Evolutionary conservation across 2,888 invertebrate genomes (phyloP).

Genomic region (Scaptomyza parva): DNA sequence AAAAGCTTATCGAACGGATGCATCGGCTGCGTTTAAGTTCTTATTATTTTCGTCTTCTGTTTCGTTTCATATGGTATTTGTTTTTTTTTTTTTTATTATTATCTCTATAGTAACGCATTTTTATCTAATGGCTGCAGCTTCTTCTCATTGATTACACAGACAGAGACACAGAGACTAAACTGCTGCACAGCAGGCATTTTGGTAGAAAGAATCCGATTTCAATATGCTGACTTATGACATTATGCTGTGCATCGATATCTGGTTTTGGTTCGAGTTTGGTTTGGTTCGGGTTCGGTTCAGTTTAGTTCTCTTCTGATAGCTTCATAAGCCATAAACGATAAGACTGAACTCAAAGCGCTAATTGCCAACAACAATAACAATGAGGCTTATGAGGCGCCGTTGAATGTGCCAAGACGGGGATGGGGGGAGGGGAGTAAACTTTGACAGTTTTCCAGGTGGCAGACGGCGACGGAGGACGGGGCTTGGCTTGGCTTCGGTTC

Average conservation of each 20-base stretch:
- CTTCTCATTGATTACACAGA: constrained; percentile 65
- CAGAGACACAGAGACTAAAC: neutral
- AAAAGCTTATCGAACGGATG: constrained; percentile 67
- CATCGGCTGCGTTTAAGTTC: constrained; percentile 68
- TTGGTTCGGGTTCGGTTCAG: neutral
- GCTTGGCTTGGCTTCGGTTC: too few relatives aligned
- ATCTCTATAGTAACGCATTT: constrained; percentile 71
- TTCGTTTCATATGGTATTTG: neutral
- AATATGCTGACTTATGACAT: constrained; percentile 73
- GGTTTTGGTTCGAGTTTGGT: neutral
- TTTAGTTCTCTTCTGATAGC: constrained; percentile 52
- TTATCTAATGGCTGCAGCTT: constrained; percentile 72
- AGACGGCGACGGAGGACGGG: constrained; percentile 10
- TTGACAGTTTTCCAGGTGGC: constrained; percentile 57
- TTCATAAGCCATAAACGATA: constrained; percentile 70
- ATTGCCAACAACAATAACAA: constrained; percentile 48
- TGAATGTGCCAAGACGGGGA: constrained; percentile 10
- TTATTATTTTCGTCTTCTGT: constrained; percentile 1
- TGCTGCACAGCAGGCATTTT: constrained; percentile 45
- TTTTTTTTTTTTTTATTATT: constrained; percentile 39
- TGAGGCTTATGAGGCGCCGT: constrained; percentile 44
- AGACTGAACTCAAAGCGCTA: constrained; percentile 58
- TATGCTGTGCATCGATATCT: constrained; percentile 34
- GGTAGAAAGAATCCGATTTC: constrained; percentile 62
- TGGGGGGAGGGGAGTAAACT: too few relatives aligned